phyloP scores from a whole-genome alignment of 2,113 vertebrate species.

The Fregetta grallaria region DNA sequence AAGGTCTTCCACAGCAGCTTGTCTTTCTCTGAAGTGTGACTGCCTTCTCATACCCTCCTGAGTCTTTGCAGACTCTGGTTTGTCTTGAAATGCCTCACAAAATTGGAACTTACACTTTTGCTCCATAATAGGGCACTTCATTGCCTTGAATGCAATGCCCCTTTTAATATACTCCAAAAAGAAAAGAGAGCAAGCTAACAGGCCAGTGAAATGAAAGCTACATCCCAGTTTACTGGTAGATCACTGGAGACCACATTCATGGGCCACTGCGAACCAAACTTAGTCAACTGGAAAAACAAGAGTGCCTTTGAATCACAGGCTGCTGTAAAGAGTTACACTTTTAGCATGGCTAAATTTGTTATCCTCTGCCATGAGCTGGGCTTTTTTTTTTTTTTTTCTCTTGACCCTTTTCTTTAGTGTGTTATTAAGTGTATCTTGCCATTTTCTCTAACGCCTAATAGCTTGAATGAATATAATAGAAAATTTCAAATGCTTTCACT shows the following conservation, averaged over 20 bases:
- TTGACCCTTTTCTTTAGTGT: constrained; percentile 11
- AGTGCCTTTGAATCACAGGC: constrained; percentile 48
- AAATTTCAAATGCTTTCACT: not conserved
- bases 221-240: constrained; percentile 85
- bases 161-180: constrained; percentile 80
- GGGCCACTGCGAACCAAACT: constrained; percentile 71
- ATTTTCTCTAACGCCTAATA: not conserved
- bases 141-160: constrained; percentile 70
- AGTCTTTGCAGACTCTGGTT: constrained; percentile 75
- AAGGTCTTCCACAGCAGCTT: constrained; percentile 83
- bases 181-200: constrained; percentile 71
- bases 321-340: constrained; percentile 42
- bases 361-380: constrained; percentile 56
- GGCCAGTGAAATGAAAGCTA: constrained; percentile 72
- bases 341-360: constrained; percentile 71
- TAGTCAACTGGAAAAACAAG: constrained; percentile 69
- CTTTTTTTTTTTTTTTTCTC: not conserved
- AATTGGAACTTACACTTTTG: constrained; percentile 78
- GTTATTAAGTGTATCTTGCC: not conserved
- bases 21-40: constrained; percentile 85
- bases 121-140: constrained; percentile 75
- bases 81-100: constrained; percentile 82
- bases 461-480: constrained; percentile 7
- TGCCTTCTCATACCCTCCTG: constrained; percentile 79
- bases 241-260: constrained; percentile 77